Base-by-base conservation (phyloP, 2,888 invertebrate genomes). In the Oxystoma pomonae region DNA sequence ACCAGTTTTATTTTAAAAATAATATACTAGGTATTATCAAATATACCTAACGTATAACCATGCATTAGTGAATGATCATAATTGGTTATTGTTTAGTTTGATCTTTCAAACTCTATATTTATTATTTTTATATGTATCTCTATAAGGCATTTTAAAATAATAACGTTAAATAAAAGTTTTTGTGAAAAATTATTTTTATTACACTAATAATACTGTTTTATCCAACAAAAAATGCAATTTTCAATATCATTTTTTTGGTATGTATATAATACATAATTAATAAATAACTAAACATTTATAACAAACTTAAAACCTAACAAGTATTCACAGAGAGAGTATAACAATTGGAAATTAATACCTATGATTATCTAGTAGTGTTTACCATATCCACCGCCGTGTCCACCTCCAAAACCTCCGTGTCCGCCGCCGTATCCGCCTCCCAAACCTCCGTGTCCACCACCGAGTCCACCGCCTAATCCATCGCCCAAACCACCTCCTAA, bases 401-500 rank as follows among this genome's bases (percentile, higher is more conserved):
- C 52, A 21, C 67, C 67, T 16, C 22, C n/a, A 16, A 65, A 63
- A 22, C 57, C 59, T 18, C 49, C 61, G 55, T 63, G 51, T 19
- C 65, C 65, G 12, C 52, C 20, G 16, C 65, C 65, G 20, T 55
- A 50, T 57, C 49, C 61, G 55, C 58, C 58, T 7, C 55, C 57
- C 35, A 18, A 59, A 55, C 62, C 63, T 61, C 68, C 68, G 52
- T 60, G 58, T 21, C 66, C 66, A 55, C 64, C 65, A n/a, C 64
- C 67, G 22, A 52, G 35, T 62, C 65, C 65, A 64, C 62, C 68
- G 57, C 65, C 67, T n/a, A 65, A 51, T 50, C 67, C 67, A 65
- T 64, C 68, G 62, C 65, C 69, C 12, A 68, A 55, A 58, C 67
- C 68, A 61, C 66, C 69, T 55, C 62, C 66, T 20, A 63, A 18